Base-by-base conservation (phyloP, 1,140 invertebrate species). In the Bombus fervidus region DNA sequence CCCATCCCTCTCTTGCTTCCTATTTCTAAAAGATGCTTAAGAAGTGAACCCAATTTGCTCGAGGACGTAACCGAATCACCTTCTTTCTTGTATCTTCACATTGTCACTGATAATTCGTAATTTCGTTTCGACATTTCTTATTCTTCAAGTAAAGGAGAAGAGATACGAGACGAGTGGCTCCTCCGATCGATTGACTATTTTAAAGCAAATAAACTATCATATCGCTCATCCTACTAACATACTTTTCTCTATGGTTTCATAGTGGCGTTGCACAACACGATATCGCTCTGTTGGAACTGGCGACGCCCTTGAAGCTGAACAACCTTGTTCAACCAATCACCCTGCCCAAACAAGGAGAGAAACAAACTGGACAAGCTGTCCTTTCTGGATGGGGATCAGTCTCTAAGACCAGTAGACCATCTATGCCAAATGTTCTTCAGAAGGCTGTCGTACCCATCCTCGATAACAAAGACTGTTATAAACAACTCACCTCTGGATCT, bases 221-320 rank as follows among this genome's bases (percentile, higher is more conserved):
- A n/a, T 59, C 83, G 0, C 12, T 31, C 5, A 25, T 18, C 2
- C 25, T 5, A 74, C 47, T 80, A 34, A 85, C 25, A 69, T 25
- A 34, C 1, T 47, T 71, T 66, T 74, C 66, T 79, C 66, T 75
- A 53, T 71, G 28, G 43, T 59, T 78, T 91, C 90, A 28, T 87
- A 95, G 95, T 31, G 95, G 95, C 12, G 94, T 96, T n/a, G 95
- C 94, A 34, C 95, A 95, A 72, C 95, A 96, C 84, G 97, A 98
- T 87, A 96, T 97, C 73, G 97, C 96, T 57, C 72, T 97, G 0
- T 90, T 97, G 34, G 95, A 94, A 83, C 91, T 97, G n/a, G 93
- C 93, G 15, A 94, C 92, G n/a, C 95, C 96, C 3, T 90, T 97
- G 43, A 90, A 86, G 4, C 95, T 96, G 75, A 96, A 95, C 86